Base-by-base conservation (phyloP, 2,888 invertebrate species). In the Drosophila cognata region DNA sequence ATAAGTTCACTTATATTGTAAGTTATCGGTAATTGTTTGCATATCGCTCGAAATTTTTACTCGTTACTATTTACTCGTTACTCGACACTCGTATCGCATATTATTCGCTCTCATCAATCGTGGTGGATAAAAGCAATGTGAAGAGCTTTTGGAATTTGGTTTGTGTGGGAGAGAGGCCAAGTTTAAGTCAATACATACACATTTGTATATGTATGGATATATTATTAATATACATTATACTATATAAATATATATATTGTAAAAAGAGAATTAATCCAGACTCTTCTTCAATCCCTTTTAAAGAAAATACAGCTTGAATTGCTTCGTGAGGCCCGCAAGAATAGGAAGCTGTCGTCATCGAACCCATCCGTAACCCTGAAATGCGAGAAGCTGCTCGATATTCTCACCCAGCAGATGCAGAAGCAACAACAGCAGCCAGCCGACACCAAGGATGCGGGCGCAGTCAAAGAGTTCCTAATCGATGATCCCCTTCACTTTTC, bases 381-480 rank as follows among this genome's bases (percentile, higher is more conserved):
- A 25, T 50, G 64, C n/a, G 82, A 73, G 50, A 61, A 67, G 25
- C 55, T 72, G 50, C 36, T 73, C 13, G 75, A 68, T 29, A 53
- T 50, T 36, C 71, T 71, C n/a, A 81, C 74, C 38, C 76, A 81
- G 46, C 68, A 79, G 80, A 55, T 86, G 85, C 78, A 75, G 70
- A 71, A 52, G 41, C 61, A 64, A 28, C 58, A 68, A 21, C 72
- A 65, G 57, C 52, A 50, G 35, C 53, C 65, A 11, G 41, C 52
- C 18, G 83, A 72, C n/a, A 43, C 8, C 33, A 69, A 48, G 46
- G 73, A 64, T 18, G n/a, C 51, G 28, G 57, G 43, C 25, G 58
- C 53, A 62, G 53, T 66, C 38, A 67, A 88, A 78, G 81, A 89
- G 89, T 87, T 89, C 84, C 89, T 87, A 79, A 87, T 89, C 46